Conservation (phyloP, 2,113 vertebrate species). For the Heterotis niloticus region DNA sequence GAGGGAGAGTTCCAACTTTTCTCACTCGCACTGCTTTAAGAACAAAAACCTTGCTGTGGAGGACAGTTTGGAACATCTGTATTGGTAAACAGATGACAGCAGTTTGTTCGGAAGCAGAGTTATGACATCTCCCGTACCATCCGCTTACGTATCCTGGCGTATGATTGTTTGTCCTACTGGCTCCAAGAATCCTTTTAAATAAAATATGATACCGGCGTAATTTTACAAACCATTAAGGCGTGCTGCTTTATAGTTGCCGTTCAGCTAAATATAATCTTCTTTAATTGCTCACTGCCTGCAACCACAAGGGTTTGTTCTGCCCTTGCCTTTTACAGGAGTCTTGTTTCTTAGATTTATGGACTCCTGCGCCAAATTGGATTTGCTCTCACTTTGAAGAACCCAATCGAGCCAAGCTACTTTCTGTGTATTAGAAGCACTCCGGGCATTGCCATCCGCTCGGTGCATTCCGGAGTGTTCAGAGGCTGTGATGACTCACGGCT, state of each 20-base stretch:
- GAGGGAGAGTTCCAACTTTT: neutral
- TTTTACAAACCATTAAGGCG: neutral
- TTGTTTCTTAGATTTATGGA: neutral
- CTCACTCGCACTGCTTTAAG: neutral
- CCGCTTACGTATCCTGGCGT: too few relatives aligned
- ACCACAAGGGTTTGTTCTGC: neutral
- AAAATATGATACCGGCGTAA: neutral
- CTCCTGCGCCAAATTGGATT: neutral
- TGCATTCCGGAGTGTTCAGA: neutral
- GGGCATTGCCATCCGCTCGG: neutral
- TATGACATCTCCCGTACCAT: too few relatives aligned
- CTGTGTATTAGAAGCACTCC: neutral
- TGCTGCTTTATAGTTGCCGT: neutral
- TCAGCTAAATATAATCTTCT: neutral
- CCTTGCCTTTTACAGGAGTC: neutral
- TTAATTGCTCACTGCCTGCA: neutral
- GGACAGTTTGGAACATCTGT: too few relatives aligned
- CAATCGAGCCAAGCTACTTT: neutral
- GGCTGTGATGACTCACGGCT: conserved; percentile 1
- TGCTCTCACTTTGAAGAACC: neutral
- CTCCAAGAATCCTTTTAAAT: neutral
- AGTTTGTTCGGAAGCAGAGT: too few relatives aligned
- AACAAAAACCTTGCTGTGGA: neutral
- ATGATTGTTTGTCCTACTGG: too few relatives aligned
- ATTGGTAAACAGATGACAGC: too few relatives aligned